These are phyloP conservation scores for Palythoa heliodiscus DNA, from an alignment of 92 coral and sea anemone genomes.

Conservation along the genomic window DNA sequence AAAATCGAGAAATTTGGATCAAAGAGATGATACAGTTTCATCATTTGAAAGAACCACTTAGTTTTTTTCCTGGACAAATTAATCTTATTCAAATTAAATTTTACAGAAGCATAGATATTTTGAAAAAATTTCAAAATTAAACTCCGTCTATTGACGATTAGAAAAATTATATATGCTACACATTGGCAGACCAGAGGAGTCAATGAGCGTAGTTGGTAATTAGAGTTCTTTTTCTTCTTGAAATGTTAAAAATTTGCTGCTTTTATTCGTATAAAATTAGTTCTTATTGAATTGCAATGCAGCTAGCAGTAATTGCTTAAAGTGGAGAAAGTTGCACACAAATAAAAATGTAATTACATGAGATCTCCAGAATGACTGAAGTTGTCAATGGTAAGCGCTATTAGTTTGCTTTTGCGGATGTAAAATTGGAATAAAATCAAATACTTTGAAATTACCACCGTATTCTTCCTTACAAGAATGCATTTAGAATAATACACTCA, in stretches of 20 bases:
- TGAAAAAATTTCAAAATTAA: not conserved
- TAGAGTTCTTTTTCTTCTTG: not conserved
- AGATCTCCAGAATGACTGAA: not conserved
- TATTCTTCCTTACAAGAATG: slow-evolving; percentile 31
- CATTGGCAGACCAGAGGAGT: not conserved
- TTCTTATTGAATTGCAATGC: slow-evolving; percentile 22
- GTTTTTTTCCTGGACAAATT: not conserved
- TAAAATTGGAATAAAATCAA: slow-evolving; percentile 35
- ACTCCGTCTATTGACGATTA: not conserved
- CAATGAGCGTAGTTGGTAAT: not conserved
- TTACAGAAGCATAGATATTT: not conserved
- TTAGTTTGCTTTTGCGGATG: slow-evolving; percentile 20
- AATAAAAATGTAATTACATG: not conserved
- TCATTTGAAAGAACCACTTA: not conserved
- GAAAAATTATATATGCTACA: not conserved
- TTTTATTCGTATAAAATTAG: not conserved
- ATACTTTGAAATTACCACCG: not conserved
- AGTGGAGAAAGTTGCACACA: not conserved
- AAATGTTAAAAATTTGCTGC: not conserved
- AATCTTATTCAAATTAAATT: not conserved
- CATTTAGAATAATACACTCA: slow-evolving; percentile 32
- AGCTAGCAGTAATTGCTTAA: not conserved
- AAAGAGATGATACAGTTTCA: not conserved
- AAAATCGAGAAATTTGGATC: not conserved
- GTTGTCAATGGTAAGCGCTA: not conserved